Evolutionary conservation across 2,113 vertebrate genomes (phyloP).

Genomic region (Oplegnathus fasciatus): DNA sequence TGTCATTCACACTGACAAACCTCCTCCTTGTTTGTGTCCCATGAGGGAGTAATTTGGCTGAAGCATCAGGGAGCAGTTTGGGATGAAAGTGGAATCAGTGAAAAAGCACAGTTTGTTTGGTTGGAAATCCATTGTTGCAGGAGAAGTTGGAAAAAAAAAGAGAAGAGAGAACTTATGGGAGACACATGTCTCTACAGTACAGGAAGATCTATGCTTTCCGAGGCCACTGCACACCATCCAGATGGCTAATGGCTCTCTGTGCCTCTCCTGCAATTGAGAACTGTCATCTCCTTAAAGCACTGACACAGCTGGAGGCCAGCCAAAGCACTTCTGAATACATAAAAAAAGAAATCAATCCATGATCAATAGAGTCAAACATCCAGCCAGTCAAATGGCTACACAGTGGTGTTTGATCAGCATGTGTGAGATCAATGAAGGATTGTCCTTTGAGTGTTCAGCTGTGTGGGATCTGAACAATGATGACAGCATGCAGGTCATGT

Average conservation of each 20-base stretch:
- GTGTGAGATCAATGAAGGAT: slow-evolving; percentile 37
- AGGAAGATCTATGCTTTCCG: slow-evolving; percentile 8
- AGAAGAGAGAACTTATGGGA: slow-evolving; percentile 16
- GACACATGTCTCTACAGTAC: background rate
- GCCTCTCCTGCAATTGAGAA: slow-evolving; percentile 34
- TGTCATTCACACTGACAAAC: background rate
- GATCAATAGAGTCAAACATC: slow-evolving; percentile 43
- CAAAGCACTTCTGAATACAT: slow-evolving; percentile 18
- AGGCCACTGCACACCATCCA: slow-evolving; percentile 31
- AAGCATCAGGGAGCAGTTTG: slow-evolving; percentile 46
- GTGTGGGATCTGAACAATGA: slow-evolving; percentile 24
- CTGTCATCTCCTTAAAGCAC: slow-evolving; percentile 33
- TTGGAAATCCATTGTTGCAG: slow-evolving; percentile 34
- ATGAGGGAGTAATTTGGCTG: slow-evolving; percentile 40
- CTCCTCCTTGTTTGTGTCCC: slow-evolving; percentile 22
- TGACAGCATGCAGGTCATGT: background rate
- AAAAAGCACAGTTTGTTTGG: slow-evolving; percentile 32
- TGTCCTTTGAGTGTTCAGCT: slow-evolving; percentile 27
- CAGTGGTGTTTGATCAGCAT: slow-evolving; percentile 20
- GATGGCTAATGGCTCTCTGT: slow-evolving; percentile 38
- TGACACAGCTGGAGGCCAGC: slow-evolving; percentile 25
- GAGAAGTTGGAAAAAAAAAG: background rate
- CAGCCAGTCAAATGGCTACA: slow-evolving; percentile 29
- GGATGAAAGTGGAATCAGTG: slow-evolving; percentile 42
- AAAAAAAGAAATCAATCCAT: slow-evolving; percentile 31